Conservation (phyloP, 2,888 invertebrate genomes). For the Anagyrus pseudococci region DNA sequence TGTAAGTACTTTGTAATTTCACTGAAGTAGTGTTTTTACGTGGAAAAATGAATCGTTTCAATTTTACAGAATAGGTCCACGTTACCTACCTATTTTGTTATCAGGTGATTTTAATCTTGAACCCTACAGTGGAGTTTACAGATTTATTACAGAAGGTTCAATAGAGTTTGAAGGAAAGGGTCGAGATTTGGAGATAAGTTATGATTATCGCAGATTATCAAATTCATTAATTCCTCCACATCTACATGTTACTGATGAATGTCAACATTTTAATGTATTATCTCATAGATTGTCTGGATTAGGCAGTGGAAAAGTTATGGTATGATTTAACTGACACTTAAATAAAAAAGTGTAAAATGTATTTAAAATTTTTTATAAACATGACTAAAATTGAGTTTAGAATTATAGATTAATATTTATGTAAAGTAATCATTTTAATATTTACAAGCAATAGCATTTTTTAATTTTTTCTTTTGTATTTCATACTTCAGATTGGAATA, state of each 20-base stretch:
- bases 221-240: conserved; percentile 57
- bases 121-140: conserved; percentile 76
- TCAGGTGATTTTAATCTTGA: conserved; percentile 93
- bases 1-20: conserved; percentile 45
- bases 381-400: too few species aligned
- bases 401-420: too few species aligned
- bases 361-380: too few species aligned
- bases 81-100: conserved; percentile 80
- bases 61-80: conserved; percentile 50
- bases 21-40: too few species aligned
- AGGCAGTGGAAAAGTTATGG: conserved; percentile 38
- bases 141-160: conserved; percentile 71
- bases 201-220: conserved; percentile 46
- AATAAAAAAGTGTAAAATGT: too few species aligned
- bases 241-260: conserved; percentile 66
- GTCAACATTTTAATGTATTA: conserved; percentile 67
- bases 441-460: too few species aligned
- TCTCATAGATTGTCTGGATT: conserved; percentile 59
- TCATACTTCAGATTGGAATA: too few species aligned
- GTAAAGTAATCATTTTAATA: too few species aligned
- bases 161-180: conserved; percentile 63
- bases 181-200: conserved; percentile 60
- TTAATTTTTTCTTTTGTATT: too few species aligned
- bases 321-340: conserved; percentile 17
- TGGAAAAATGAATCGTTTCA: background rate